Percentiles rank a stretch among this genome's conserved stretches.
Evolutionary conservation across 2,797 vertebrate species (phyloP).

Genomic region (Denticeps clupeoides): DNA sequence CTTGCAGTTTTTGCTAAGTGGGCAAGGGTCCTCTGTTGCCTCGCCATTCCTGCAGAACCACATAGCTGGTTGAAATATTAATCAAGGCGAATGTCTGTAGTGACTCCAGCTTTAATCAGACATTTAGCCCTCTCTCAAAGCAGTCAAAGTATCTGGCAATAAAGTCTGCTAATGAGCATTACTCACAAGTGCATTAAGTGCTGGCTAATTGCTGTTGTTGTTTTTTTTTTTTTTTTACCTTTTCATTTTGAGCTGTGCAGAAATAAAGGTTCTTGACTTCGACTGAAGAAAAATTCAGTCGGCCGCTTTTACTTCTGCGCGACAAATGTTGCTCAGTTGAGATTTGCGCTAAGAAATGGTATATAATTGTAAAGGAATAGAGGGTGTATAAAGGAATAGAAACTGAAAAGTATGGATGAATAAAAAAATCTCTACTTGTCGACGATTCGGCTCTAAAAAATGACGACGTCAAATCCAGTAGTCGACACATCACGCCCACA

Average conservation of each 20-base stretch:
- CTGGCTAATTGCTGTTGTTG: conserved; percentile 24
- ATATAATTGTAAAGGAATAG: too few species aligned
- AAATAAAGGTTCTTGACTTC: conserved; percentile 11
- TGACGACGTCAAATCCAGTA: too few species aligned
- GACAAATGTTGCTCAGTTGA: too few species aligned
- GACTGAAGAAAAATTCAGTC: background rate
- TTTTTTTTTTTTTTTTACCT: conserved; percentile 13
- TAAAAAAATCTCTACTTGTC: too few species aligned
- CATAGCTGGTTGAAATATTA: conserved; percentile 33
- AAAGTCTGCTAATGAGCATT: conserved; percentile 28
- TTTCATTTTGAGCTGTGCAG: too few species aligned
- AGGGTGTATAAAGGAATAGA: too few species aligned
- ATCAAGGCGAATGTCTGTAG: conserved; percentile 28
- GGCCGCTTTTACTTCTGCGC: too few species aligned
- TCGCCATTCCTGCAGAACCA: conserved; percentile 25
- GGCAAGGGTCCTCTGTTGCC: conserved; percentile 22
- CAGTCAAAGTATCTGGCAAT: conserved; percentile 22
- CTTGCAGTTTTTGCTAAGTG: conserved; percentile 22
- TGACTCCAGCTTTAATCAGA: conserved; percentile 34
- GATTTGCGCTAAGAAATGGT: too few species aligned
- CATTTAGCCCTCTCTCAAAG: conserved; percentile 26
- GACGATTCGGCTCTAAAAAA: too few species aligned
- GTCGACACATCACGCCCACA: too few species aligned
- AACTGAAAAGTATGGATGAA: too few species aligned
- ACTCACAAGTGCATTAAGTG: conserved; percentile 24